These are phyloP conservation scores for Drosophila ironensis DNA, from an alignment of 1,140 invertebrate genomes.

Conservation along the genomic window DNA sequence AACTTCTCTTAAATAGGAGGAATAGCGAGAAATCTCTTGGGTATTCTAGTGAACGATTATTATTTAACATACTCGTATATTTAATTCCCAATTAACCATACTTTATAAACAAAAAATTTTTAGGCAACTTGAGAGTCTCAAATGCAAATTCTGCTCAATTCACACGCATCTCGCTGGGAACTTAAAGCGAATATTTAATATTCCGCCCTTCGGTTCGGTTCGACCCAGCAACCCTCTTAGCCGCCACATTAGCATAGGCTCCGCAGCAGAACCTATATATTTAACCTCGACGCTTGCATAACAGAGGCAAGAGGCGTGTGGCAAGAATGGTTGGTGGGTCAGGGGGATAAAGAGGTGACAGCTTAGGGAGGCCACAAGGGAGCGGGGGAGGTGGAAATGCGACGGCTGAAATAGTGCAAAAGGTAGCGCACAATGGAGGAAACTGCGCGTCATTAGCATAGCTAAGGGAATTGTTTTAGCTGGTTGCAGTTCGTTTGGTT, in stretches of 20 bases:
- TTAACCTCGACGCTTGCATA: constrained; percentile 28
- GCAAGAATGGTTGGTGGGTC: background rate
- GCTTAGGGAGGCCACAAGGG: background rate
- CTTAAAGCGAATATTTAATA: constrained; percentile 28
- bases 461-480: constrained; percentile 41
- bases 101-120: too few relatives aligned
- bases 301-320: background rate
- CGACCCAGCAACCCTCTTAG: background rate
- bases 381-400: background rate
- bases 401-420: constrained; percentile 33
- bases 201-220: background rate
- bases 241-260: constrained; percentile 36
- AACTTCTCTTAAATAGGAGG: too few relatives aligned
- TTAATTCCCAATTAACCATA: too few relatives aligned
- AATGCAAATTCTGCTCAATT: too few relatives aligned
- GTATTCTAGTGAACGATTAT: too few relatives aligned
- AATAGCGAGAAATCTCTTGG: too few relatives aligned
- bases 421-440: constrained; percentile 48
- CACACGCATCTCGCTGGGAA: constrained; percentile 1
- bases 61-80: too few relatives aligned
- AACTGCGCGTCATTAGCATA: constrained; percentile 70
- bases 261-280: constrained; percentile 41
- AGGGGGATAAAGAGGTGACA: constrained; percentile 14
- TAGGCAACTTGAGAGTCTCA: too few relatives aligned
- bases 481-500: constrained; percentile 39